These are phyloP conservation scores for Drosophila tropicalis DNA, from an alignment of 1,140 invertebrate species.

Conservation along the genomic window DNA sequence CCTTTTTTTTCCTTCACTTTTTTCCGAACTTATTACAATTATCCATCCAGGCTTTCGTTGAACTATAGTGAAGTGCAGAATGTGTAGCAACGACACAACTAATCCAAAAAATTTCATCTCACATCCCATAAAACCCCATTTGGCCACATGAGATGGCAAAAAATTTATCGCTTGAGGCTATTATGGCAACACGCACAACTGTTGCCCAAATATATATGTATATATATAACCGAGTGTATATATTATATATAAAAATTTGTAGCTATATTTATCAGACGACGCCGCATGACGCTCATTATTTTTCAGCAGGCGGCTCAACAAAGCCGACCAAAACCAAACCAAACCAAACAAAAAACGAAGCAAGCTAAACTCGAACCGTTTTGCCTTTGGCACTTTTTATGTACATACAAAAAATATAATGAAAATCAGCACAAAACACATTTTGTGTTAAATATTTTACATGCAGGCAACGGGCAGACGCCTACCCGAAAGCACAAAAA, in stretches of 20 bases:
- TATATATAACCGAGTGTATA: constrained; percentile 11
- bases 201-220: constrained; percentile 43
- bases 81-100: neutral
- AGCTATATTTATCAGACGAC: constrained; percentile 52
- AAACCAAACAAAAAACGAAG: constrained; percentile 4
- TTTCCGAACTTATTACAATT: too few species aligned
- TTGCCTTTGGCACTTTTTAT: constrained; percentile 33
- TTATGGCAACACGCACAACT: constrained; percentile 53
- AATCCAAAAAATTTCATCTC: constrained; percentile 5
- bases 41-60: too few species aligned
- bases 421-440: constrained; percentile 59
- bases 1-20: neutral
- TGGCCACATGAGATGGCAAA: constrained; percentile 43
- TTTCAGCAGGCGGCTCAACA: constrained; percentile 36
- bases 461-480: constrained; percentile 32
- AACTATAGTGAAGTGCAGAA: neutral
- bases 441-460: constrained; percentile 72
- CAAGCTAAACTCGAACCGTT: constrained; percentile 22
- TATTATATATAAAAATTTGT: constrained; percentile 15
- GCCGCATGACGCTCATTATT: constrained; percentile 61
- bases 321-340: constrained; percentile 28
- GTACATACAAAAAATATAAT: constrained; percentile 45
- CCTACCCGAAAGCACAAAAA: constrained; percentile 10
- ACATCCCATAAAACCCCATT: constrained; percentile 6
- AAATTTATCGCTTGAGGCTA: constrained; percentile 41